Percentiles rank a stretch among this genome's conserved stretches.
These are phyloP conservation scores for Pangasius djambal DNA, from an alignment of 2,797 vertebrate species.

Conservation along the genomic window DNA sequence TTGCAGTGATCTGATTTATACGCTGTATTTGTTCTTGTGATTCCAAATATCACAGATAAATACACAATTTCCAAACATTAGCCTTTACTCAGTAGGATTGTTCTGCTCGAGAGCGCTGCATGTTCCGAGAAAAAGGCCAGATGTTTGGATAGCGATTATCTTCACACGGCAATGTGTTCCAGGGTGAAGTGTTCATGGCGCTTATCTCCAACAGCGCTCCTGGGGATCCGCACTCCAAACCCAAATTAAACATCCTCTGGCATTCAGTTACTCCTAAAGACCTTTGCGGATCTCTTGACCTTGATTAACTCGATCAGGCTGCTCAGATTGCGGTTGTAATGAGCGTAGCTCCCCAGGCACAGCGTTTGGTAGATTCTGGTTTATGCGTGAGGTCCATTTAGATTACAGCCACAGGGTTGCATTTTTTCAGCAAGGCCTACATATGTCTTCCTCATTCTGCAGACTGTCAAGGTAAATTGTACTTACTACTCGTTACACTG, in stretches of 20 bases:
- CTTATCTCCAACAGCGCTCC: neutral
- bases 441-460: neutral
- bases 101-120: neutral
- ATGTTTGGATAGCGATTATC: slow-evolving; percentile 30
- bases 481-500: neutral
- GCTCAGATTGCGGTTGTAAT: neutral
- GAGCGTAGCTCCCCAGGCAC: neutral
- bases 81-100: neutral
- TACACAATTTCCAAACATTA: slow-evolving; percentile 8
- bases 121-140: slow-evolving; percentile 23
- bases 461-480: neutral
- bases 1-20: neutral
- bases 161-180: slow-evolving; percentile 5
- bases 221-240: slow-evolving; percentile 1
- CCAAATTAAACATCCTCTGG: slow-evolving; percentile 4
- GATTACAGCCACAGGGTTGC: neutral
- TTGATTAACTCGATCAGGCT: slow-evolving; percentile 16
- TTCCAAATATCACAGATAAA: slow-evolving; percentile 30
- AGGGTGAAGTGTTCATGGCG: neutral
- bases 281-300: slow-evolving; percentile 7
- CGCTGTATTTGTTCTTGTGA: neutral
- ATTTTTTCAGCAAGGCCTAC: neutral
- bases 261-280: slow-evolving; percentile 3
- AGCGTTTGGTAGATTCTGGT: neutral
- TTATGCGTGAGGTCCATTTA: neutral